These are phyloP conservation scores for Syncerus caffer DNA, from an alignment of 2,797 vertebrate species.

Conservation along the genomic window DNA sequence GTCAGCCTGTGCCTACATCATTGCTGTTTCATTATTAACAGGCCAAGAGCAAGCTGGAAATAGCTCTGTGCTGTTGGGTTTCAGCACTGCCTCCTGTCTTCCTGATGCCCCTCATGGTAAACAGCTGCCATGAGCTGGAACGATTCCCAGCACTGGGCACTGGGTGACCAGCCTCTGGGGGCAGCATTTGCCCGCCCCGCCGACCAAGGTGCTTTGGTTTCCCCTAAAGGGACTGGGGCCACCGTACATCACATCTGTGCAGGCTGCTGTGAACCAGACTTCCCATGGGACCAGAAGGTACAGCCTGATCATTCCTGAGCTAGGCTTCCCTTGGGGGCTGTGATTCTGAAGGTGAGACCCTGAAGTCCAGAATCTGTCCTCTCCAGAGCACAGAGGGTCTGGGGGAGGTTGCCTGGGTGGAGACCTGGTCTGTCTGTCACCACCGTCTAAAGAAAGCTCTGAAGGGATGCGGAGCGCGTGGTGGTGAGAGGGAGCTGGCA, in stretches of 20 bases:
- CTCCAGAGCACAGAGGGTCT: not conserved
- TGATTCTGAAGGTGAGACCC: conserved; percentile 11
- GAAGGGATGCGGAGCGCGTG: not conserved
- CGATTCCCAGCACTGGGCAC: conserved; percentile 26
- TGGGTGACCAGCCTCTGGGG: not conserved
- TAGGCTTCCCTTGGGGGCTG: not conserved
- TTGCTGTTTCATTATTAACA: conserved; percentile 70
- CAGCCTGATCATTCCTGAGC: not conserved
- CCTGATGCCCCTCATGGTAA: conserved; percentile 25
- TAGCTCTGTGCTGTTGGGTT: conserved; percentile 55
- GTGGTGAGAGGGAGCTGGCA: not conserved
- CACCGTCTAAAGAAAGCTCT: not conserved
- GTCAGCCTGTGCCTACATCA: conserved; percentile 70
- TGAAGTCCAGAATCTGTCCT: not conserved
- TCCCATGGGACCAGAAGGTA: not conserved
- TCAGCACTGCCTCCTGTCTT: conserved; percentile 18
- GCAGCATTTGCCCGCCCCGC: accelerated
- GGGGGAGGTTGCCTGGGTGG: not conserved
- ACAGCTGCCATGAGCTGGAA: conserved; percentile 30
- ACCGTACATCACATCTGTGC: conserved; percentile 15
- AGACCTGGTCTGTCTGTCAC: not conserved
- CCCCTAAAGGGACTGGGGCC: not conserved
- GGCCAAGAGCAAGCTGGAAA: conserved; percentile 70
- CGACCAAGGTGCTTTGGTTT: conserved; percentile 22
- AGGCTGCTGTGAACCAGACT: not conserved